These are phyloP conservation scores for Turdus rufiventris DNA, from an alignment of 2,113 vertebrate genomes.

Conservation along the genomic window DNA sequence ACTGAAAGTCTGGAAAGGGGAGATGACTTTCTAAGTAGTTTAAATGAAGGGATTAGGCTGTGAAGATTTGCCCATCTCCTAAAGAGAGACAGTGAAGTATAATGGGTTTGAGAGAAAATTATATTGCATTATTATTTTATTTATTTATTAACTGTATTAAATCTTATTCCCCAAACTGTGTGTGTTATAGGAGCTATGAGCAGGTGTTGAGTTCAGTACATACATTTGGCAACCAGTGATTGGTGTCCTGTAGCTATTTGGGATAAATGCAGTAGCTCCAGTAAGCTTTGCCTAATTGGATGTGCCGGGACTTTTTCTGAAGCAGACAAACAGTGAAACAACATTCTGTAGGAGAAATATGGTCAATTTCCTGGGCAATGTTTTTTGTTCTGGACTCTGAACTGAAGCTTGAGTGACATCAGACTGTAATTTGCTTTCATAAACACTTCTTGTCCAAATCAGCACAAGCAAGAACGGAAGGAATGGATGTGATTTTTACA, in stretches of 20 bases:
- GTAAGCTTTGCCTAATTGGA: not conserved
- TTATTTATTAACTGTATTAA: not conserved
- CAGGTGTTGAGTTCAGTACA: not conserved
- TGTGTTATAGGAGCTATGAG: not conserved
- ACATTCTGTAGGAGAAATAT: not conserved
- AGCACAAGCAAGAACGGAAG: not conserved
- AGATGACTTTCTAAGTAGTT: not conserved
- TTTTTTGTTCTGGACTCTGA: not conserved
- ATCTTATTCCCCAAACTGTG: not conserved
- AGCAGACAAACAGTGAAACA: not conserved
- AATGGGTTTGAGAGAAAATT: not conserved
- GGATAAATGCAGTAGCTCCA: not conserved
- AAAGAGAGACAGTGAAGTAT: not conserved
- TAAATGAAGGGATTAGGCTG: not conserved
- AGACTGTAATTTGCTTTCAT: not conserved
- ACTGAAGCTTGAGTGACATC: not conserved
- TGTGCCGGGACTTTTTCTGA: not conserved
- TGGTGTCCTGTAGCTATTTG: not conserved
- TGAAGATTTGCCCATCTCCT: not conserved
- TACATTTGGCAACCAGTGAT: not conserved
- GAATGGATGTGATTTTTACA: not conserved
- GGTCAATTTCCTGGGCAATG: not conserved
- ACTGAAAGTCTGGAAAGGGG: not conserved
- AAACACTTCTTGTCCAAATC: not conserved
- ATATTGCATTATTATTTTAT: not conserved